Evolutionary conservation across 2,113 vertebrate species (phyloP).

Genomic region (Megaleporinus macrocephalus): DNA sequence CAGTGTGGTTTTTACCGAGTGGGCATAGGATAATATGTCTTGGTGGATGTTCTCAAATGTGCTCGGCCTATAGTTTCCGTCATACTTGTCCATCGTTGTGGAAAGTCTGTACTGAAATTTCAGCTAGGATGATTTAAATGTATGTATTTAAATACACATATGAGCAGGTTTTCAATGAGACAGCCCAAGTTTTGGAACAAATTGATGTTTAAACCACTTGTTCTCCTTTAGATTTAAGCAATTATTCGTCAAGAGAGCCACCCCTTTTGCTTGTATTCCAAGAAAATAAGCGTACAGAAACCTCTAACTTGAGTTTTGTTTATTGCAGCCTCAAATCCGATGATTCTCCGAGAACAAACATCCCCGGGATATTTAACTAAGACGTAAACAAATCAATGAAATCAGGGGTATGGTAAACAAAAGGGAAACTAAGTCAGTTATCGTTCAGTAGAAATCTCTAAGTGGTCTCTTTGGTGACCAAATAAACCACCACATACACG

Average conservation of each 20-base stretch:
- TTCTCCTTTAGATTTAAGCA: background rate
- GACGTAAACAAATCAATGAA: conserved; percentile 32
- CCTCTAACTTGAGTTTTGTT: conserved; percentile 15
- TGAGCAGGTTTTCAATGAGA: background rate
- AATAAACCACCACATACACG: conserved; percentile 26
- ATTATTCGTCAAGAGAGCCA: background rate
- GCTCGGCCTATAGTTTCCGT: no score
- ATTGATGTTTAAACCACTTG: background rate
- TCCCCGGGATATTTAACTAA: conserved; percentile 36
- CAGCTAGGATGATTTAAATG: no score
- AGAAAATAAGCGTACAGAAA: conserved; percentile 3
- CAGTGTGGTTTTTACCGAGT: no score
- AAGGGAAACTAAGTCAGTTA: conserved; percentile 25
- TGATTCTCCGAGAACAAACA: conserved; percentile 25
- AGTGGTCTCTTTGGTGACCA: conserved; percentile 29
- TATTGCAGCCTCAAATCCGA: conserved; percentile 12
- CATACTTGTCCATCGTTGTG: background rate
- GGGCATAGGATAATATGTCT: no score
- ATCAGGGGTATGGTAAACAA: conserved; percentile 17
- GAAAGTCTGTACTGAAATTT: background rate
- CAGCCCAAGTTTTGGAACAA: no score
- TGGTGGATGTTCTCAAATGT: no score
- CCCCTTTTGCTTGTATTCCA: background rate
- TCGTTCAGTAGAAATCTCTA: conserved; percentile 22
- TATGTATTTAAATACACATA: background rate